Evolutionary conservation across 2,797 vertebrate species (phyloP), one percentile per base, ranked within the genome.

Genomic region (Darevskia mixta): DNA sequence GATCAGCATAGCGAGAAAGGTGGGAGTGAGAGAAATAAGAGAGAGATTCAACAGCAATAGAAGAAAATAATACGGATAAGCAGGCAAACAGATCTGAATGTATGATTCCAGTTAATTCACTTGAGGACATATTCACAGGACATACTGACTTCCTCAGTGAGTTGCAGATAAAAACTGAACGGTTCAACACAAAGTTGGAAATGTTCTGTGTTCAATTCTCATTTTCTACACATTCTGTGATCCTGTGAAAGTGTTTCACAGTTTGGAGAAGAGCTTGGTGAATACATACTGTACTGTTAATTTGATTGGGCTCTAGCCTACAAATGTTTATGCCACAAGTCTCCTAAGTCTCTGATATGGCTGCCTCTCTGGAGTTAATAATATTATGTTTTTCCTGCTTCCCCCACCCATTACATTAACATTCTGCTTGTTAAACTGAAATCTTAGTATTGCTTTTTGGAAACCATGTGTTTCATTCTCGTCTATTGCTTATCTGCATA

Each of bases 341-440:
- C 61, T 49, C 67, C 49, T 78, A 1, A 55, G 41, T 79, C n/a
- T 78, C 15, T 77, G 58, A n/a, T 18, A 69, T 38, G 32, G n/a
- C n/a, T 49, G 3, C 1, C 23, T 41, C 76, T 71, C 66, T 58
- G 45, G n/a, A 71, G 49, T 79, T 73, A 61, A 75, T 0, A 8
- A 38, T 90, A 73, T 79, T 93, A 66, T 87, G 89, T 9, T 1
- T 87, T 41, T 82, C 91, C 78, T 15, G 13, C 18, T 81, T 49
- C 41, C n/a, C 82, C 32, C 66, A 92, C 35, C 38, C 38, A 1
- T n/a, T 35, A 89, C 93, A 80, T 92, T 81, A 81, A 49, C 91
- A 69, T 79, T 7, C 76, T 94, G 11, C n/a, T 20, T 86, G 87
- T 67, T 84, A 92, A 93, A 91, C 90, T 93, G 88, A 86, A 86